These are phyloP conservation scores for Theristicus caerulescens DNA, from an alignment of 2,113 vertebrate genomes.

Conservation along the genomic window DNA sequence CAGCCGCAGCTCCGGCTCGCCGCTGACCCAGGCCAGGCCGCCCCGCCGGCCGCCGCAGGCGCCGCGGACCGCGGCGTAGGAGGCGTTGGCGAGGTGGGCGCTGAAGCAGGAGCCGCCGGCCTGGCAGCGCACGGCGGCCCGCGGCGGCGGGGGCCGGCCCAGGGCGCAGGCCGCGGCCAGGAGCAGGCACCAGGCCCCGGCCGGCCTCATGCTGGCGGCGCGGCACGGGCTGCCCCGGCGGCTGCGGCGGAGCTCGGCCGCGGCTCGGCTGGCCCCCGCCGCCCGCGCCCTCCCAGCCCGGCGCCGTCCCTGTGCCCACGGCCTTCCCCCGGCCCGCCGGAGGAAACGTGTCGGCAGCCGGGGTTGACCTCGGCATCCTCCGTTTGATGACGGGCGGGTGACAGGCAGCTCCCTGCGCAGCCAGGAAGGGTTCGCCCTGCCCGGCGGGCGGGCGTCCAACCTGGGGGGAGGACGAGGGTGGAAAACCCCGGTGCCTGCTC, in stretches of 20 bases:
- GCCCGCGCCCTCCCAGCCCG: neutral
- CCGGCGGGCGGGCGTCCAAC: neutral
- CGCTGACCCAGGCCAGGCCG: slow-evolving; percentile 49
- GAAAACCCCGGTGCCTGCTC: neutral
- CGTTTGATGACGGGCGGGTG: slow-evolving; percentile 33
- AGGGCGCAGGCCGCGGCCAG: slow-evolving; percentile 13
- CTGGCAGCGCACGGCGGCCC: slow-evolving; percentile 34
- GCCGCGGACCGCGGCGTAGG: slow-evolving; percentile 20
- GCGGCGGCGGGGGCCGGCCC: neutral
- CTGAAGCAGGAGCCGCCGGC: slow-evolving; percentile 67
- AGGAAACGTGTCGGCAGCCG: slow-evolving; percentile 62
- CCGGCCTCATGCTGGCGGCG: slow-evolving; percentile 34
- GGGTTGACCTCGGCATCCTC: slow-evolving; percentile 32
- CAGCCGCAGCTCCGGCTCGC: neutral
- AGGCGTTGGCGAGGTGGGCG: slow-evolving; percentile 37
- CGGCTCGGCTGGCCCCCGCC: neutral
- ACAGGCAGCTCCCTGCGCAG: neutral
- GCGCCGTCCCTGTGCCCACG: neutral
- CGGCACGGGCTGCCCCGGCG: neutral
- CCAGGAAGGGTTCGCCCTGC: neutral
- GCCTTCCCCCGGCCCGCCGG: slow-evolving; percentile 24
- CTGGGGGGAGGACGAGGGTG: neutral
- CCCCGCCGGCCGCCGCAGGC: slow-evolving; percentile 49
- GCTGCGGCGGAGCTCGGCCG: neutral
- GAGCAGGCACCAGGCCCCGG: slow-evolving; percentile 48